Conservation (phyloP, 2,888 invertebrate species). For the Eristalis intricaria region DNA sequence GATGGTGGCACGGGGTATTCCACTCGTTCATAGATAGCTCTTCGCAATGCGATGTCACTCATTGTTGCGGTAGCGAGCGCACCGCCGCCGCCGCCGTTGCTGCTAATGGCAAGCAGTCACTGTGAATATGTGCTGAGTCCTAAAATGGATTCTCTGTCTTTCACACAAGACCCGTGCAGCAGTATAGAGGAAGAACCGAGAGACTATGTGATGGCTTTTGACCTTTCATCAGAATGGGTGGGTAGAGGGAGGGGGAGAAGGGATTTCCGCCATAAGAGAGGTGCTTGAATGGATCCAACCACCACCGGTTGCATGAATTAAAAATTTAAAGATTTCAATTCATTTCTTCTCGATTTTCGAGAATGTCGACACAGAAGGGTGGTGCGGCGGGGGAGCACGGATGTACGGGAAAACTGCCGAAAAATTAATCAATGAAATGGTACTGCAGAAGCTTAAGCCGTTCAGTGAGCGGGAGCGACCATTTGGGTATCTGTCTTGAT, state of each 20-base stretch:
- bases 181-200: neutral
- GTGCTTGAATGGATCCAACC: neutral
- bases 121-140: constrained; percentile 18
- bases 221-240: constrained; percentile 28
- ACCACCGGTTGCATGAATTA: constrained; percentile 42
- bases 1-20: neutral
- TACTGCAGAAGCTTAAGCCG: constrained; percentile 44
- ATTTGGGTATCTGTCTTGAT: neutral
- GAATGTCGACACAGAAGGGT: neutral
- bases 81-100: no score
- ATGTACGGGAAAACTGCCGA: neutral
- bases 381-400: neutral
- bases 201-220: constrained; percentile 25
- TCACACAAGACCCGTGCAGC: neutral
- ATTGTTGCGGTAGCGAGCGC: neutral
- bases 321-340: constrained; percentile 3
- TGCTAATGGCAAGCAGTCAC: neutral
- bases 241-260: neutral
- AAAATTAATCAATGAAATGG: constrained; percentile 62
- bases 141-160: constrained; percentile 27
- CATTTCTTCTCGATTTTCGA: neutral
- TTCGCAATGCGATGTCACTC: constrained; percentile 11
- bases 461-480: constrained; percentile 4
- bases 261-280: neutral
- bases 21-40: constrained; percentile 18